phyloP scores from a whole-genome alignment of 1,140 invertebrate genomes.

The Drosophila erecta region DNA sequence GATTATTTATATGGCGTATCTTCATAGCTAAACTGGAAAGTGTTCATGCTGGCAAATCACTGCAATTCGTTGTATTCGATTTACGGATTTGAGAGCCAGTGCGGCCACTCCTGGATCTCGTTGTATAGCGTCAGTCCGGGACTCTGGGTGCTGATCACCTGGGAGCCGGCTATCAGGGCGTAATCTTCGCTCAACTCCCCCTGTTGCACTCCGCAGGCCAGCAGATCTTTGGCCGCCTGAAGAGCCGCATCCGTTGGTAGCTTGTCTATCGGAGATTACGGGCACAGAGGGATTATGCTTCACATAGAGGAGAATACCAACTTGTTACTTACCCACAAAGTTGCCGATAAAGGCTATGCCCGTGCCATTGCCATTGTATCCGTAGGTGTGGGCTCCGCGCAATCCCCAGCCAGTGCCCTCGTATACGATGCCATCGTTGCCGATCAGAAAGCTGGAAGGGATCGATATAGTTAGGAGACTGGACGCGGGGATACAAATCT shows the following conservation, averaged over 20 bases:
- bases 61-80: background rate
- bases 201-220: constrained; percentile 87
- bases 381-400: constrained; percentile 89
- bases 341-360: constrained; percentile 91
- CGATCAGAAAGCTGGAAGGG: constrained; percentile 89
- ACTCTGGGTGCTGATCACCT: constrained; percentile 87
- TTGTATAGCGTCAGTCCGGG: constrained; percentile 88
- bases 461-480: background rate
- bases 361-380: constrained; percentile 88
- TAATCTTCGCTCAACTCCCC: constrained; percentile 87
- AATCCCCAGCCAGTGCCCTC: constrained; percentile 91
- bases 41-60: no score
- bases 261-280: constrained; percentile 85
- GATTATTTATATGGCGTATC: background rate
- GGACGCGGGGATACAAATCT: no score
- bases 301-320: no score
- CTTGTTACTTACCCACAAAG: constrained; percentile 86
- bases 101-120: constrained; percentile 85
- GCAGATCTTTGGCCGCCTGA: constrained; percentile 86
- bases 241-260: constrained; percentile 86
- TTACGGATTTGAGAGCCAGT: constrained; percentile 73
- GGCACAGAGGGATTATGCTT: background rate
- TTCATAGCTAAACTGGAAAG: background rate
- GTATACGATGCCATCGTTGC: constrained; percentile 91
- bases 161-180: constrained; percentile 87